These are phyloP conservation scores for Tachina grossa DNA, from an alignment of 2,888 invertebrate species.

Conservation along the genomic window DNA sequence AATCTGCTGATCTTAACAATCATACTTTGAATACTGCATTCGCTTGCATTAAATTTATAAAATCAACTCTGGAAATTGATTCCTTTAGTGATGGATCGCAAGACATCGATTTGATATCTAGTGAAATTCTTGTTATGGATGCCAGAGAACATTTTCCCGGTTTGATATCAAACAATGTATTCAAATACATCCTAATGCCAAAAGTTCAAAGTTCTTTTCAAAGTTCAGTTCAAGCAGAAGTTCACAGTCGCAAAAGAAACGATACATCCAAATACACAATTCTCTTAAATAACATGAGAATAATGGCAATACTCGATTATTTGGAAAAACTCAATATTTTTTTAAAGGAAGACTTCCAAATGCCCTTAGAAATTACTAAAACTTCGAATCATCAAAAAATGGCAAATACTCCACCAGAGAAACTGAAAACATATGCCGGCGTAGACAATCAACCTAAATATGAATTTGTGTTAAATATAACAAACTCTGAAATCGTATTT, in stretches of 20 bases:
- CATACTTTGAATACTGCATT: slow-evolving; percentile 84
- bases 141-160: slow-evolving; percentile 74
- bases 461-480: slow-evolving; percentile 95
- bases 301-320: slow-evolving; percentile 97
- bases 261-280: slow-evolving; percentile 92
- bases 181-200: slow-evolving; percentile 94
- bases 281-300: slow-evolving; percentile 95
- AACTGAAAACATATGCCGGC: neutral
- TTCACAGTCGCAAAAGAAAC: slow-evolving; percentile 88
- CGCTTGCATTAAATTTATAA: slow-evolving; percentile 95
- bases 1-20: slow-evolving; percentile 64
- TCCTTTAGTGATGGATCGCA: slow-evolving; percentile 94
- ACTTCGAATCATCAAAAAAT: neutral
- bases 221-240: slow-evolving; percentile 87
- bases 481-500: slow-evolving; percentile 96
- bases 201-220: slow-evolving; percentile 81
- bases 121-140: slow-evolving; percentile 84
- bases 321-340: slow-evolving; percentile 93
- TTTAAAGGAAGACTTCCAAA: slow-evolving; percentile 84
- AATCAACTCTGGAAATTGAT: slow-evolving; percentile 93
- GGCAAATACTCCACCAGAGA: slow-evolving; percentile 9
- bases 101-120: slow-evolving; percentile 96
- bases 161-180: slow-evolving; percentile 87
- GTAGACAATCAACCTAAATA: slow-evolving; percentile 78
- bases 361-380: slow-evolving; percentile 52